These are phyloP conservation scores for Pseudococcus viburni DNA, from an alignment of 2,888 invertebrate genomes.

Conservation along the genomic window DNA sequence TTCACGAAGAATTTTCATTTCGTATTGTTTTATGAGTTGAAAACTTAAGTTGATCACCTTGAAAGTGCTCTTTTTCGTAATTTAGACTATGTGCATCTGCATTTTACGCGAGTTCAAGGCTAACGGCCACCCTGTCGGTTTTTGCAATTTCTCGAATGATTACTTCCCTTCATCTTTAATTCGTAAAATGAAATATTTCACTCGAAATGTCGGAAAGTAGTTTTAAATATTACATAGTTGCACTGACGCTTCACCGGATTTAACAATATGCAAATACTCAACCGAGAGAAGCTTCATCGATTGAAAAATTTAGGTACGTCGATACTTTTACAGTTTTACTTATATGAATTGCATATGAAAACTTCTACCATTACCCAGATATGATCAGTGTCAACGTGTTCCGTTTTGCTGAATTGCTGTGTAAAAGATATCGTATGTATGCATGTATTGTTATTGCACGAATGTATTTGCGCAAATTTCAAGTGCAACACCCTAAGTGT, in stretches of 20 bases:
- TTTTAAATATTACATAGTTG: too few relatives aligned
- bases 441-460: not conserved
- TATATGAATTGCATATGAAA: conserved; percentile 9
- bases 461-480: not conserved
- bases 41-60: conserved; percentile 21
- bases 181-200: too few relatives aligned
- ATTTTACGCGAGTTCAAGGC: conserved; percentile 33
- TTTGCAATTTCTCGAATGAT: too few relatives aligned
- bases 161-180: too few relatives aligned
- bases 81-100: not conserved
- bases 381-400: not conserved
- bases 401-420: not conserved
- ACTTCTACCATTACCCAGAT: not conserved
- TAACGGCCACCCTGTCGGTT: not conserved
- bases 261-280: not conserved
- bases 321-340: conserved; percentile 18
- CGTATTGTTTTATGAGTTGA: too few relatives aligned
- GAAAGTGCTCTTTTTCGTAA: not conserved
- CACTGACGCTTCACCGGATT: too few relatives aligned
- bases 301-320: conserved; percentile 14
- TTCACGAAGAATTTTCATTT: not conserved
- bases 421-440: not conserved
- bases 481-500: conserved; percentile 34
- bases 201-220: too few relatives aligned
- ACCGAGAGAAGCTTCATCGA: not conserved